Base-by-base conservation (phyloP, 2,113 vertebrate genomes). In the Toxotes jaculatrix region DNA sequence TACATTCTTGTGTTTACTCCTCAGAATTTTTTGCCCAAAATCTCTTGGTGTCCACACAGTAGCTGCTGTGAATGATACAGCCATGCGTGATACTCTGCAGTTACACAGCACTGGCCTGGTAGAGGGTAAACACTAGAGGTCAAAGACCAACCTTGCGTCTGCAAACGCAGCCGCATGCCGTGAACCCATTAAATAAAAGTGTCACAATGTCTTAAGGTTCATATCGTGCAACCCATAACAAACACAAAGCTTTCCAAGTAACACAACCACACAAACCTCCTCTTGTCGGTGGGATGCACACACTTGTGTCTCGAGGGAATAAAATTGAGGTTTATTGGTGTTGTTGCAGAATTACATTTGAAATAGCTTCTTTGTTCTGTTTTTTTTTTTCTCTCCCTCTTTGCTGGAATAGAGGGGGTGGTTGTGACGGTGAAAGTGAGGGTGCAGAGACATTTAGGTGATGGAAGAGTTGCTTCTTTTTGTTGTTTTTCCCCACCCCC, bases 331-430 rank as follows among this genome's bases (percentile, higher is more conserved):
- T 74, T 87, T 80, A 73, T 74, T 76, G 79, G 31, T 82, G 87
- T 57, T 88, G 66, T 71, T 80, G 73, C 43, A 64, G 71, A 88
- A 87, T 87, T 80, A 68, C 66, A 74, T 86, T 82, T 90, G 77
- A 81, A 91, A 91, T 85, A 84, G 72, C 83, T 75, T 87, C 75
- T 89, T 60, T 80, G 75, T 83, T 65, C 19, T 45, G n/a, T 67
- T 77, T 75, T 69, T 45, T 32, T 38, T 27, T 27, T 27, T 27
- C 0, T 43, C 42, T 7, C 42, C 12, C 23, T 27, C 23, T 56
- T 12, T 56, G 13, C 49, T 61, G 68, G 38, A 40, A 27, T 60
- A 14, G 49, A 42, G 8, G 19, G 3, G 14, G 38, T 31, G 77
- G 43, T 34, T n/a, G 12, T 17, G 59, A 21, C 47, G 51, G 61